phyloP scores from a whole-genome alignment of 2,113 vertebrate genomes.

The Romanogobio albipinnatus region DNA sequence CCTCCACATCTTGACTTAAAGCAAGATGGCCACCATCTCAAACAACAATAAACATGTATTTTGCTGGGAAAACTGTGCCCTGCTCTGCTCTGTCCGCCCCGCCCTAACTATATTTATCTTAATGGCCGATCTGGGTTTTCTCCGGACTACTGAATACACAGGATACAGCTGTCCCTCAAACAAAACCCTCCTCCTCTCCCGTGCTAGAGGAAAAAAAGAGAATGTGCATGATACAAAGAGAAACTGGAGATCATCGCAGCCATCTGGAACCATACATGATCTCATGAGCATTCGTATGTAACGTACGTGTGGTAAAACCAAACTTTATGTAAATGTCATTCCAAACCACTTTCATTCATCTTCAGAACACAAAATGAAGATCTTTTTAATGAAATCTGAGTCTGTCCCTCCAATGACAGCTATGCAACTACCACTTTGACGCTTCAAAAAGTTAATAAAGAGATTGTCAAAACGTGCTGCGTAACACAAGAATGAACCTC shows the following conservation, averaged over 20 bases:
- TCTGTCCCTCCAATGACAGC: no score
- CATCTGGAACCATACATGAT: not conserved
- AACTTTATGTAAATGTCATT: no score
- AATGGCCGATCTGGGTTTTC: constrained; percentile 56
- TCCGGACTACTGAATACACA: constrained; percentile 63
- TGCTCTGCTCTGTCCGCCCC: constrained; percentile 24
- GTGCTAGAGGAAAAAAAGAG: constrained; percentile 42
- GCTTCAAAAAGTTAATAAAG: no score
- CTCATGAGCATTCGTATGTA: no score
- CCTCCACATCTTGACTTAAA: not conserved
- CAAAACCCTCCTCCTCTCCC: constrained; percentile 50
- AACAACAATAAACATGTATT: constrained; percentile 25
- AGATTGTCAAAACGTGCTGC: no score
- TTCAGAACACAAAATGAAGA: no score
- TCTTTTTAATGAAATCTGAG: no score
- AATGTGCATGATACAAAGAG: constrained; percentile 38
- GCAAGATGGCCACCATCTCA: not conserved
- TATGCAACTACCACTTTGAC: no score
- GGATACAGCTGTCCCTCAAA: constrained; percentile 68
- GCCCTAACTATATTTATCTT: constrained; percentile 56
- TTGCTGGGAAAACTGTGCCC: constrained; percentile 18
- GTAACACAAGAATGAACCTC: no score
- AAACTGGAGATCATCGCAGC: constrained; percentile 39
- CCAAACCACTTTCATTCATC: no score
- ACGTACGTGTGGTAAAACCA: no score